These are phyloP conservation scores for Buceros bicornis DNA, from an alignment of 2,797 vertebrate species.

Conservation along the genomic window DNA sequence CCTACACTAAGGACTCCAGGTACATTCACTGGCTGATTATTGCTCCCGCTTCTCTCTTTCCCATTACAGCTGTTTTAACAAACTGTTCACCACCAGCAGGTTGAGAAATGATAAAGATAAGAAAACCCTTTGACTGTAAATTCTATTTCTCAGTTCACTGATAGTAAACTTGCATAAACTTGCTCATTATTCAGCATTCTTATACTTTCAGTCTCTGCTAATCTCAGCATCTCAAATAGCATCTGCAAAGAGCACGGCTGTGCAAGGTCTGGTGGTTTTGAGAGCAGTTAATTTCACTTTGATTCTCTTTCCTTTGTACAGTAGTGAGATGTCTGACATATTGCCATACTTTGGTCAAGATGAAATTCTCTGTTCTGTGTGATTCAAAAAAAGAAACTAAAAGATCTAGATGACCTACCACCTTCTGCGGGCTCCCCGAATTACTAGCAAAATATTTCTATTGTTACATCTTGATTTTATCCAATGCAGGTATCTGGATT, in stretches of 20 bases:
- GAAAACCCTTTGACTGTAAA: background rate
- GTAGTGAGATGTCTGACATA: background rate
- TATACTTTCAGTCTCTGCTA: background rate
- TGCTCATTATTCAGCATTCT: background rate
- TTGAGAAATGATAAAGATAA: background rate
- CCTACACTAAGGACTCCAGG: background rate
- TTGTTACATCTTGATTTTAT: background rate
- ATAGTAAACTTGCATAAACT: background rate
- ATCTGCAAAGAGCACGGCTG: background rate
- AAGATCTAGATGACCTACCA: background rate
- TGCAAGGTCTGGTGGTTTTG: background rate
- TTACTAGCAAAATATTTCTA: background rate
- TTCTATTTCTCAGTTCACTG: background rate
- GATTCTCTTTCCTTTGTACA: background rate
- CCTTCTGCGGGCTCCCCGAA: background rate
- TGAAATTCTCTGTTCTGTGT: background rate
- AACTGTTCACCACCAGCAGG: background rate
- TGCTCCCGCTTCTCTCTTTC: background rate
- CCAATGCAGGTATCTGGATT: background rate
- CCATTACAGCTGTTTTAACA: background rate
- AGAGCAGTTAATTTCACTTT: background rate
- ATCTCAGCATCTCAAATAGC: background rate
- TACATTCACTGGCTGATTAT: background rate
- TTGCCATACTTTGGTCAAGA: background rate
- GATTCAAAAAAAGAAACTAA: background rate